Conservation (phyloP, 1,140 invertebrate species). For the Gonatopus flavifemur region DNA sequence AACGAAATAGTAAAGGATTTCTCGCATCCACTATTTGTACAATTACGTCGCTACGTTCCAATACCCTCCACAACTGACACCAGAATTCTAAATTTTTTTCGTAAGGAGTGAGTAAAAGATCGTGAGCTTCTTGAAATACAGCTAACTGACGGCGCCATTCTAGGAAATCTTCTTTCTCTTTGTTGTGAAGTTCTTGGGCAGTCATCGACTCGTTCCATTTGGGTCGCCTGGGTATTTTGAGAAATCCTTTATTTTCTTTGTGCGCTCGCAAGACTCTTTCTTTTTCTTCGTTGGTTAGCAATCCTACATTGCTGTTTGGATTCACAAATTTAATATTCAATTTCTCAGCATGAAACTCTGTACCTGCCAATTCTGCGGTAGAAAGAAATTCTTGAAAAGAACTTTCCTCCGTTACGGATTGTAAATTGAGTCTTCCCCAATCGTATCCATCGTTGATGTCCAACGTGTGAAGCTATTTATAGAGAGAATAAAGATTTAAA, state of each 20-base stretch:
- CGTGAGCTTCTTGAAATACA: conserved; percentile 76
- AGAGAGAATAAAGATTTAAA: conserved; percentile 9
- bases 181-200: conserved; percentile 73
- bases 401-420: conserved; percentile 94
- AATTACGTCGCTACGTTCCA: conserved; percentile 94
- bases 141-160: conserved; percentile 85
- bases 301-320: conserved; percentile 62
- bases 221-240: conserved; percentile 84
- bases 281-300: conserved; percentile 69
- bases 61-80: conserved; percentile 97
- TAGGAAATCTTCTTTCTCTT: conserved; percentile 82
- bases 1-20: conserved; percentile 93
- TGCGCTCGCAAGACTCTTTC: conserved; percentile 64
- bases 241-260: conserved; percentile 64
- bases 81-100: conserved; percentile 98
- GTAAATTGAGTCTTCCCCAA: conserved; percentile 84
- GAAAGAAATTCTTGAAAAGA: conserved; percentile 94
- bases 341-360: conserved; percentile 90
- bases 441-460: conserved; percentile 89
- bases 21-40: conserved; percentile 96
- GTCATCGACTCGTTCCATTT: conserved; percentile 76
- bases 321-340: conserved; percentile 81
- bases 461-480: conserved; percentile 79
- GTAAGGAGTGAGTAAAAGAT: conserved; percentile 89
- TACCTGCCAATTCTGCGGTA: conserved; percentile 90